Evolutionary conservation across 53 echinoderm and acorn worm genomes (phyloP).

Genomic region (Apostichopus leukothele): DNA sequence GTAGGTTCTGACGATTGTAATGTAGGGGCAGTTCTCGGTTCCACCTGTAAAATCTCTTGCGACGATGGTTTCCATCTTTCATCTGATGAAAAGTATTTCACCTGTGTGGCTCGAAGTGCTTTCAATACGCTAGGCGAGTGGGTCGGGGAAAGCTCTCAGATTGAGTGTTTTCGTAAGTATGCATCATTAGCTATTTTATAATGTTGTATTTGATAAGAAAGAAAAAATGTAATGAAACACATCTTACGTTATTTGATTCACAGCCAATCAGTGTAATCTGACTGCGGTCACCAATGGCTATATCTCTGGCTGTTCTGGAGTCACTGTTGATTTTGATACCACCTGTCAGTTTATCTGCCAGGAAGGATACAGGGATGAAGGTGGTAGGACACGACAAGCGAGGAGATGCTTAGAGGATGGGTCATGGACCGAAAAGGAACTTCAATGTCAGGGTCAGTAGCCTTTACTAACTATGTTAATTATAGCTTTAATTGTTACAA

Average conservation of each 20-base stretch:
- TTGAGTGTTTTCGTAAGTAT: not conserved
- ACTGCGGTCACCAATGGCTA: not conserved
- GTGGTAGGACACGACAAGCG: not conserved
- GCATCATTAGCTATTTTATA: not conserved
- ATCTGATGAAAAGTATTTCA: not conserved
- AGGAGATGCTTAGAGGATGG: not conserved
- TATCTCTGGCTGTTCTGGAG: not conserved
- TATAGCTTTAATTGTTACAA: not conserved
- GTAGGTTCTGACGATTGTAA: not conserved
- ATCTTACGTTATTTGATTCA: not conserved
- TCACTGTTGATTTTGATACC: not conserved
- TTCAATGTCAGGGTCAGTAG: not conserved
- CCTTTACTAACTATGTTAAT: not conserved
- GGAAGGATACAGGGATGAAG: not conserved
- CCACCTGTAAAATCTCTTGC: not conserved
- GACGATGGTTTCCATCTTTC: not conserved
- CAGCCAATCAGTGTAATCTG: not conserved
- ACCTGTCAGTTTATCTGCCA: not conserved
- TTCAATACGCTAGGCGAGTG: not conserved
- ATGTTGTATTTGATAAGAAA: not conserved
- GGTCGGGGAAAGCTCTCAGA: not conserved
- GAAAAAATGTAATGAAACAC: not conserved
- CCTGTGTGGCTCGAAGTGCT: not conserved
- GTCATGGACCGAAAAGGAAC: not conserved
- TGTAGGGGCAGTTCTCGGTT: not conserved